phyloP scores from a whole-genome alignment of 2,113 vertebrate genomes.

The Strix uralensis region DNA sequence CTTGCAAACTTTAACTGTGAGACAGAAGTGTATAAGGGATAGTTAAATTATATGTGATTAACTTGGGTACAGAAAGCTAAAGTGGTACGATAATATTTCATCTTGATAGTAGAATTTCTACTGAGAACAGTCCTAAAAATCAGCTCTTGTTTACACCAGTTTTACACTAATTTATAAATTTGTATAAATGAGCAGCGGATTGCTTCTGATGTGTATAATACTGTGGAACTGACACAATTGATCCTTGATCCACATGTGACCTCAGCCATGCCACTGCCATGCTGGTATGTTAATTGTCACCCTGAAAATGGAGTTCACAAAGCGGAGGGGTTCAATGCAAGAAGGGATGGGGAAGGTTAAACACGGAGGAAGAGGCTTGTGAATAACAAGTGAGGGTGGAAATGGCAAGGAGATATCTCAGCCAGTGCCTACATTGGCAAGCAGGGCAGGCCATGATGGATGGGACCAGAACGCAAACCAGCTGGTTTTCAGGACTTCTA shows the following conservation, averaged over 20 bases:
- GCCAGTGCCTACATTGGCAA: background rate
- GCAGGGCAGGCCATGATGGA: background rate
- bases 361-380: rapidly evolving
- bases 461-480: background rate
- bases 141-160: background rate
- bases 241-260: background rate
- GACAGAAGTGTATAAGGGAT: background rate
- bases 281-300: background rate
- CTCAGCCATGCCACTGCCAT: background rate
- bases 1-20: background rate
- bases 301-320: background rate
- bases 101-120: background rate
- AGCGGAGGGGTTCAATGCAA: background rate
- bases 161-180: background rate
- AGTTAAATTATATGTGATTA: background rate
- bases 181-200: background rate
- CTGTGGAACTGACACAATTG: rapidly evolving
- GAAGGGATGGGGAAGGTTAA: background rate
- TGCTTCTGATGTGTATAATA: background rate
- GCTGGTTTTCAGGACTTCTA: background rate
- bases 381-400: background rate
- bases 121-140: background rate
- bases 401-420: background rate
- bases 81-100: background rate
- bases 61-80: background rate